These are phyloP conservation scores for Palaemon carinicauda DNA, from an alignment of 1,140 invertebrate genomes.

Conservation along the genomic window DNA sequence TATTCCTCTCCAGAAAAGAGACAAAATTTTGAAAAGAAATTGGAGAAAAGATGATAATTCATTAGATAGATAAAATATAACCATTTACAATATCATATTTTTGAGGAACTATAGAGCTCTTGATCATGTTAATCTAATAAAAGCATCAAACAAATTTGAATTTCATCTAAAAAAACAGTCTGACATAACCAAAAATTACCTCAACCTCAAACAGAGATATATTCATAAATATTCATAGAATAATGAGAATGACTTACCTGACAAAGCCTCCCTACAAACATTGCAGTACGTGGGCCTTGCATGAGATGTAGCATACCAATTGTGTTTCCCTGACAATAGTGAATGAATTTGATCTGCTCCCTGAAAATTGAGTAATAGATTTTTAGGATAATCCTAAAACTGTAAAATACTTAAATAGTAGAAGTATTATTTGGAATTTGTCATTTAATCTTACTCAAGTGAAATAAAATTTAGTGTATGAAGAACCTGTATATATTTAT, in stretches of 20 bases:
- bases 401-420: background rate
- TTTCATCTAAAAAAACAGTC: too few species aligned
- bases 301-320: slow-evolving; percentile 93
- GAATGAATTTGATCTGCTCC: slow-evolving; percentile 72
- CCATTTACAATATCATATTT: too few species aligned
- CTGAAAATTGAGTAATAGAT: slow-evolving; percentile 61
- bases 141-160: too few species aligned
- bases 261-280: slow-evolving; percentile 90
- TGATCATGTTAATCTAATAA: too few species aligned
- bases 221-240: background rate
- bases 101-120: too few species aligned
- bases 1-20: too few species aligned
- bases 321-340: slow-evolving; percentile 85
- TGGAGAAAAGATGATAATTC: too few species aligned
- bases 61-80: too few species aligned
- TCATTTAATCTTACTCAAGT: background rate
- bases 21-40: too few species aligned
- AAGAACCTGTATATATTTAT: slow-evolving; percentile 6
- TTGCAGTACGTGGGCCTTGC: slow-evolving; percentile 96
- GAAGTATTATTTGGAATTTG: background rate
- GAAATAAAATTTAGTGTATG: background rate
- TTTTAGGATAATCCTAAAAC: slow-evolving; percentile 19
- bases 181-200: too few species aligned
- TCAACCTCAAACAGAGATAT: too few species aligned
- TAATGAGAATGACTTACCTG: slow-evolving; percentile 66